Percentiles rank a stretch among this genome's conserved stretches.
Conservation (phyloP, 2,797 vertebrate species). For the Pseudopleuronectes americanus region DNA sequence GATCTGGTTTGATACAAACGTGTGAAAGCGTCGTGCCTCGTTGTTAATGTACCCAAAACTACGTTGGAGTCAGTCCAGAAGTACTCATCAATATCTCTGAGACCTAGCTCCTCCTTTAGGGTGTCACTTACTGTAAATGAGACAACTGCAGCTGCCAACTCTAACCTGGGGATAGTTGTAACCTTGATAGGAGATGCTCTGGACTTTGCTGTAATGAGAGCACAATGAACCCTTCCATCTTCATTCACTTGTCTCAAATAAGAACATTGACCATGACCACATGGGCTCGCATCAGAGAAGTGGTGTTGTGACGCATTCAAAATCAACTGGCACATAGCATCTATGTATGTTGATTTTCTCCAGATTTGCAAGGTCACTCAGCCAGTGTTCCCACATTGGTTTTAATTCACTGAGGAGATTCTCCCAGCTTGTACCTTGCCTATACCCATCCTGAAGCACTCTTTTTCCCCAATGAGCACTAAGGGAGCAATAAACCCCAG, state of each 20-base stretch:
- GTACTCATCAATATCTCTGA: constrained; percentile 26
- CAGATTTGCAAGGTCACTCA: not conserved
- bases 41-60: constrained; percentile 32
- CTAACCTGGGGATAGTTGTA: constrained; percentile 33
- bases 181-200: constrained; percentile 47
- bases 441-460: not conserved
- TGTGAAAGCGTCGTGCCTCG: not conserved
- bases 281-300: constrained; percentile 17
- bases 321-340: not conserved
- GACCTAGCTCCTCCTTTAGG: constrained; percentile 25
- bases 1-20: constrained; percentile 4
- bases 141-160: constrained; percentile 38
- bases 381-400: constrained; percentile 9
- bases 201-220: constrained; percentile 39
- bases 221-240: constrained; percentile 16
- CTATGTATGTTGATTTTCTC: not conserved
- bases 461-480: not conserved
- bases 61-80: constrained; percentile 43
- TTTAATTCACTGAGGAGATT: not conserved
- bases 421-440: not conserved
- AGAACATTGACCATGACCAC: constrained; percentile 11
- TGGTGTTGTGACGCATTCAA: not conserved
- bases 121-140: constrained; percentile 10
- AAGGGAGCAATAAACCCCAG: not conserved
- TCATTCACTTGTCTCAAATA: constrained; percentile 10